phyloP scores from a whole-genome alignment of 2,888 invertebrate species.

The Andrena trimmerana region DNA sequence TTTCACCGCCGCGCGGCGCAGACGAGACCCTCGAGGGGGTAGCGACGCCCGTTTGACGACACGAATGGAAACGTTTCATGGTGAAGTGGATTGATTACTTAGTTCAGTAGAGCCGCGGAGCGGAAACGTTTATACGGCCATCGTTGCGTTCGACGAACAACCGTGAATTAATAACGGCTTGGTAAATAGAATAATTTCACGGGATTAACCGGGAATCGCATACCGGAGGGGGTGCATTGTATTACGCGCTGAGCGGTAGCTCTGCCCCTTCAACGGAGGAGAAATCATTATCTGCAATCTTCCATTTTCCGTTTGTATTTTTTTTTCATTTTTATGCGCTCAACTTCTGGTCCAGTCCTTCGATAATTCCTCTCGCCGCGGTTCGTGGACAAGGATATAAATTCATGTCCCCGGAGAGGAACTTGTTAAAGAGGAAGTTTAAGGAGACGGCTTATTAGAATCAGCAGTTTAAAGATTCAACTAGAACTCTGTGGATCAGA shows the following conservation, averaged over 20 bases:
- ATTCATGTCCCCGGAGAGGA: neutral
- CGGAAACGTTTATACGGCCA: slow-evolving; percentile 53
- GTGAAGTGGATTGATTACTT: slow-evolving; percentile 73
- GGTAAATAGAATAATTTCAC: slow-evolving; percentile 53
- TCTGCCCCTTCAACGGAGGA: slow-evolving; percentile 22
- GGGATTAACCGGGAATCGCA: slow-evolving; percentile 38
- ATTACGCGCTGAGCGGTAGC: slow-evolving; percentile 20
- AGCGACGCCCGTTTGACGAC: slow-evolving; percentile 67
- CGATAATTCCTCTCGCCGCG: no score
- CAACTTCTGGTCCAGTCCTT: no score
- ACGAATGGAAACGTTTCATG: slow-evolving; percentile 71
- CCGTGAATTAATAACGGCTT: slow-evolving; percentile 56
- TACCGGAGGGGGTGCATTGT: slow-evolving; percentile 1
- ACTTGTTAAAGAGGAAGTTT: neutral
- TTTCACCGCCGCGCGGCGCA: slow-evolving; percentile 58
- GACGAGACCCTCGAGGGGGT: slow-evolving; percentile 68
- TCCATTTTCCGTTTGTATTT: neutral
- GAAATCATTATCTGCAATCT: slow-evolving; percentile 23
- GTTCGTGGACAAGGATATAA: no score
- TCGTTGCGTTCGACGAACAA: slow-evolving; percentile 53
- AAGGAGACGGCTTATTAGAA: no score
- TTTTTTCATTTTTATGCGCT: neutral
- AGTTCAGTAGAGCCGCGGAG: slow-evolving; percentile 57
- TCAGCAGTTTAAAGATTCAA: neutral
- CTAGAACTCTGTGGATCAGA: neutral